phyloP scores from a whole-genome alignment of 2,888 invertebrate species.

The Lithophane ornitopus region DNA sequence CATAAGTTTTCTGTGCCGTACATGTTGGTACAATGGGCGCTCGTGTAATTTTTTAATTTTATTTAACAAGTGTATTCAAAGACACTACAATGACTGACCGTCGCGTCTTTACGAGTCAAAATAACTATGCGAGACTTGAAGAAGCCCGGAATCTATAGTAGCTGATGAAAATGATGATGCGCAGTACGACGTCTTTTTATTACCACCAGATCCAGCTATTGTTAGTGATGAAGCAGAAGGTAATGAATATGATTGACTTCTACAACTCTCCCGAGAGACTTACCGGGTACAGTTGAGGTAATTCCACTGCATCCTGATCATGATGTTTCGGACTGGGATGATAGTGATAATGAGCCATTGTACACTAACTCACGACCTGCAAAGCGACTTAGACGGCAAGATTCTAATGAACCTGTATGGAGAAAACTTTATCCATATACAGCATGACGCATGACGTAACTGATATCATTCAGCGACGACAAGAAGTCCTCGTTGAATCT shows the following conservation, averaged over 20 bases:
- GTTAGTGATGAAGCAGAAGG: constrained; percentile 17
- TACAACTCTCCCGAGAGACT: background rate
- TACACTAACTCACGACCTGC: background rate
- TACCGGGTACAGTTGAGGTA: constrained; percentile 16
- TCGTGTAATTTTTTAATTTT: background rate
- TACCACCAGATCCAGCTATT: constrained; percentile 12
- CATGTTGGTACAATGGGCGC: background rate
- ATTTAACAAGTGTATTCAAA: background rate
- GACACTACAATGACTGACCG: constrained; percentile 4
- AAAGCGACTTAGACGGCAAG: background rate
- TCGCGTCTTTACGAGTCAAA: constrained; percentile 2
- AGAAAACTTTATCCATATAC: constrained; percentile 4
- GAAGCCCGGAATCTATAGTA: constrained; percentile 11
- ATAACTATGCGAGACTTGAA: constrained; percentile 7
- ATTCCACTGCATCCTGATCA: background rate
- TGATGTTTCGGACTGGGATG: constrained; percentile 14
- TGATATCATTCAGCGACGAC: background rate
- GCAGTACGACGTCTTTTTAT: constrained; percentile 2
- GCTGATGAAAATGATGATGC: constrained; percentile 17
- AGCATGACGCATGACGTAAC: constrained; percentile 8
- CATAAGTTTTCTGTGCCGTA: background rate
- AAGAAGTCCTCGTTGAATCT: constrained; percentile 3
- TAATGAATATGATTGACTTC: constrained; percentile 14
- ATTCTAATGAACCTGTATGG: constrained; percentile 11
- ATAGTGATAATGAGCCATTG: constrained; percentile 13